Conservation (phyloP, 2,888 invertebrate species). For the Beris morrisii region DNA sequence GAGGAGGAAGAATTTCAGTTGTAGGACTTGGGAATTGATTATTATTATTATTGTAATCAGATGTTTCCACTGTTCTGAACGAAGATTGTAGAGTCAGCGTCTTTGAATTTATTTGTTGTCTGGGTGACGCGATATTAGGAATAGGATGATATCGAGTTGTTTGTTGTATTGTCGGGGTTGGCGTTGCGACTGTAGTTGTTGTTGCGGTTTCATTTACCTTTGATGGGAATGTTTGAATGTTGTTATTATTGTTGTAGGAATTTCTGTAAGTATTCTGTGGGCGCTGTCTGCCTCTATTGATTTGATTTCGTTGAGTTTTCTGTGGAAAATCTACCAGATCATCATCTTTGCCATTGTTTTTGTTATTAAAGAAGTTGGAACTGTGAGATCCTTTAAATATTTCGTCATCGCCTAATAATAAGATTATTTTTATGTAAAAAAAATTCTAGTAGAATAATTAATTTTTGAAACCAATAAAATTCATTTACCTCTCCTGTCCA, state of each 20-base stretch:
- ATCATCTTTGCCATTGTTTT: conserved; percentile 63
- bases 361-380: conserved; percentile 73
- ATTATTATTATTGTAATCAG: conserved; percentile 41
- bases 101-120: conserved; percentile 45
- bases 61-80: conserved; percentile 48
- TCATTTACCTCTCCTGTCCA: conserved; percentile 16
- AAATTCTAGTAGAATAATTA: too few relatives aligned
- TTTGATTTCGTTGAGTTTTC: conserved; percentile 42
- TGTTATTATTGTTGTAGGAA: conserved; percentile 39
- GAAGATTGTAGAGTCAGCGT: conserved; percentile 50
- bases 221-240: conserved; percentile 30
- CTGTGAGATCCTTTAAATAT: conserved; percentile 72
- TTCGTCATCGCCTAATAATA: conserved; percentile 59
- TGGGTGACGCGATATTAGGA: conserved; percentile 40
- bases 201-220: conserved; percentile 35
- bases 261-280: conserved; percentile 44
- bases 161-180: background rate
- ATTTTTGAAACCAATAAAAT: too few relatives aligned
- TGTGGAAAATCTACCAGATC: conserved; percentile 58
- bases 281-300: conserved; percentile 54
- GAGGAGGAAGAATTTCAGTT: conserved; percentile 46
- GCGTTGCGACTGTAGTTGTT: conserved; percentile 32
- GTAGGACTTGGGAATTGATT: conserved; percentile 41
- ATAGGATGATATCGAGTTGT: conserved; percentile 19
- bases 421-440: conserved; percentile 9